phyloP scores from a whole-genome alignment of 2,888 invertebrate species.

The Rapana venosa region DNA sequence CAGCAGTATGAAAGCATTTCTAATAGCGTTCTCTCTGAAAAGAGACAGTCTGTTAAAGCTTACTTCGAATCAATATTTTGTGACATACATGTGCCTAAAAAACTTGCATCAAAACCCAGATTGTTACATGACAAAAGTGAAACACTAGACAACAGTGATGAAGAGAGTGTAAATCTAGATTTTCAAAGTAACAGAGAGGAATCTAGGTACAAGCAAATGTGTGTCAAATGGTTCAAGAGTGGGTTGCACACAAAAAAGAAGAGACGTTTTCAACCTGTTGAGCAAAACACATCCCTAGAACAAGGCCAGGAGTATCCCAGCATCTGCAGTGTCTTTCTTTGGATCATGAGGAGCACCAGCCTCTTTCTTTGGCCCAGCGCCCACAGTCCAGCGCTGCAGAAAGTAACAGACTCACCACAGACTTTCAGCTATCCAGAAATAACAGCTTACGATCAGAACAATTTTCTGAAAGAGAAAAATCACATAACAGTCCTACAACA shows the following conservation, averaged over 20 bases:
- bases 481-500: neutral
- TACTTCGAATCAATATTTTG: neutral
- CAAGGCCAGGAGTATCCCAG: neutral
- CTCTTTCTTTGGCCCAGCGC: neutral
- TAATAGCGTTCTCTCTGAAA: neutral
- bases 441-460: neutral
- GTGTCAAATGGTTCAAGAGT: slow-evolving; percentile 6
- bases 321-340: neutral
- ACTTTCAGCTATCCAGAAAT: neutral
- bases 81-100: neutral
- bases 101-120: neutral
- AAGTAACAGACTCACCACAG: neutral
- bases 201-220: neutral
- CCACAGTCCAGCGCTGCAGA: neutral
- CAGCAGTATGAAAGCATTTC: neutral
- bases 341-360: neutral
- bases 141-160: neutral
- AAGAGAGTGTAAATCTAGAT: neutral
- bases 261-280: neutral
- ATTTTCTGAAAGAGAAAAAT: neutral
- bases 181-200: neutral
- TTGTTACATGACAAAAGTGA: neutral
- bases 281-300: neutral
- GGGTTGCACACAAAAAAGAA: neutral
- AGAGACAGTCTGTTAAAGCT: neutral